Percentiles rank a stretch among this genome's conserved stretches.
These are phyloP conservation scores for Atrina japonica DNA, from an alignment of 2,888 invertebrate species.

Conservation along the genomic window DNA sequence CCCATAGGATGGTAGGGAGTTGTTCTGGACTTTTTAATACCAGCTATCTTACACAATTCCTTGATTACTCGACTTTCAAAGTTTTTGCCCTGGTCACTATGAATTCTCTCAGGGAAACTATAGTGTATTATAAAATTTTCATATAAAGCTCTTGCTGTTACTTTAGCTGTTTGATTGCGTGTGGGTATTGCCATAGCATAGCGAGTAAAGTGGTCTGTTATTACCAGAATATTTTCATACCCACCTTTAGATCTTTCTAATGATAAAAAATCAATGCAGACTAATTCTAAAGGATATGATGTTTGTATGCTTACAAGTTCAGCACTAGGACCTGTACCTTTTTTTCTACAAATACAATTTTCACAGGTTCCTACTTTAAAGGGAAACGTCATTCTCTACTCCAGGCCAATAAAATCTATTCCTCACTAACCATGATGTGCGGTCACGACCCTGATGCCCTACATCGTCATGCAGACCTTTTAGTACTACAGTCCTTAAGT, in stretches of 20 bases:
- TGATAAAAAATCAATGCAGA: conserved; percentile 40
- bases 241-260: no score
- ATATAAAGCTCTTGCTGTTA: conserved; percentile 35
- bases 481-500: no score
- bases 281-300: conserved; percentile 32
- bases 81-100: conserved; percentile 39
- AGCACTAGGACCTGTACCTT: conserved; percentile 6
- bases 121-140: conserved; percentile 31
- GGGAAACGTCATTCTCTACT: conserved; percentile 12
- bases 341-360: conserved; percentile 32
- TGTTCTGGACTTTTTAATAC: no score
- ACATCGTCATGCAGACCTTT: conserved; percentile 36
- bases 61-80: conserved; percentile 39
- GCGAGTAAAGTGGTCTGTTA: no score
- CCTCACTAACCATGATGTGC: conserved; percentile 24
- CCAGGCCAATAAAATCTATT: conserved; percentile 40
- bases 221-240: no score
- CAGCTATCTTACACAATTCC: conserved; percentile 28
- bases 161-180: conserved; percentile 36
- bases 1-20: conserved; percentile 49
- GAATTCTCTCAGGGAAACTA: no score
- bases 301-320: conserved; percentile 28
- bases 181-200: conserved; percentile 32
- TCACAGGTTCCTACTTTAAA: conserved; percentile 6
- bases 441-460: conserved; percentile 38